Evolutionary conservation across 2,797 vertebrate genomes (phyloP), one percentile per base, ranked within the genome.

Genomic region (Momotus momota): DNA sequence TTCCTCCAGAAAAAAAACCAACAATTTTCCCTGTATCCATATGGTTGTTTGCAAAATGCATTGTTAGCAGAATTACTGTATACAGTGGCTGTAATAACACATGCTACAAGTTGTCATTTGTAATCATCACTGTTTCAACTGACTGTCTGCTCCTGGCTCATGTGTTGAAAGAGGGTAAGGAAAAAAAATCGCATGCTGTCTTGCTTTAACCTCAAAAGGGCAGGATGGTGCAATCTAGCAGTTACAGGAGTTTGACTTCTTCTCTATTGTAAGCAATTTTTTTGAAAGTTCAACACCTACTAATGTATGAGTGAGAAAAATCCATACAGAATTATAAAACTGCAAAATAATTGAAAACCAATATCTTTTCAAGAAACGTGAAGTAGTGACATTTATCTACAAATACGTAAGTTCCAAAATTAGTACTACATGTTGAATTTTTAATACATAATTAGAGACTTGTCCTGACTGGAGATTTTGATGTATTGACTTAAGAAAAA

Each of bases 61-160:
- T 91, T 93, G 93, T 91, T 92, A 85, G 26, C 2, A 22, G 91
- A 87, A 85, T 92, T 89, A 92, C 81, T 94, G 51, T 87, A 45
- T 58, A 57, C 35, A 81, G 71, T 38, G 81, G 9, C 80, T 93
- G 88, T 90, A 80, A 94, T 86, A 96, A 93, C 88, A 96, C 83
- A 75, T 51, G n/a, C 87, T 94, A 84, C 73, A 90, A 92, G 91
- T 85, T 96, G 92, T 93, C 95, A 90, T 94, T 88, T 90, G 83
- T 65, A 80, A 94, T 94, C 92, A 88, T 95, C 90, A 45, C 78
- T 61, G 79, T 95, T 97, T 93, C 86, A 94, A 94, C 27, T 78
- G 82, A 41, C 80, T 94, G 85, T 91, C 95, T 96, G 86, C 64
- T 88, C 60, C 75, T 91, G 85, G 52, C 40, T 95, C 27, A 22